A percentile compares a stretch with the other conserved stretches of the same genome.
Evolutionary conservation across 2,113 vertebrate species (phyloP).

Genomic region (Colossoma macropomum): DNA sequence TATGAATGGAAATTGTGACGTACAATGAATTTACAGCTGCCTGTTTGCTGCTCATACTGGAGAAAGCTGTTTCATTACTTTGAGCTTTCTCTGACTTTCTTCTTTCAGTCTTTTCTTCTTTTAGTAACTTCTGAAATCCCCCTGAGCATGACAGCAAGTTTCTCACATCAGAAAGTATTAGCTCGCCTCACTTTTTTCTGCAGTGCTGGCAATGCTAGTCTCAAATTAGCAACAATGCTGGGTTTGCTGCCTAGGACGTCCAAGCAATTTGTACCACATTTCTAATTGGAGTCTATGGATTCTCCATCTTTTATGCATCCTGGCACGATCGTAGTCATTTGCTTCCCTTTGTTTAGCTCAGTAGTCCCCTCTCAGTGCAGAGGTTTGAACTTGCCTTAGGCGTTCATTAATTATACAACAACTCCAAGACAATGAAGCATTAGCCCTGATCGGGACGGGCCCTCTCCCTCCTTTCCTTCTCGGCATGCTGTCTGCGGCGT

Average conservation of each 20-base stretch:
- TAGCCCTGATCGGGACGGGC: constrained; percentile 27
- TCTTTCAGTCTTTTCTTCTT: too few relatives aligned
- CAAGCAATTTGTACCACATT: not conserved
- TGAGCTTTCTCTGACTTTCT: too few relatives aligned
- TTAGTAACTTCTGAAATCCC: too few relatives aligned
- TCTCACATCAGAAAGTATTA: too few relatives aligned
- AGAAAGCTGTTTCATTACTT: not conserved
- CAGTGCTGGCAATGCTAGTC: too few relatives aligned
- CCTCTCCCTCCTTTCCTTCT: not conserved
- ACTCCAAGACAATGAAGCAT: constrained; percentile 52
- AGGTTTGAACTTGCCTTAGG: constrained; percentile 50
- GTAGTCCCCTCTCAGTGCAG: constrained; percentile 4
- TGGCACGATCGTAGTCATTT: constrained; percentile 12
- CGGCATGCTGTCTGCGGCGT: not conserved
- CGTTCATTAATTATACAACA: constrained; percentile 50
- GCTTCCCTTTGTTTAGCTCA: not conserved
- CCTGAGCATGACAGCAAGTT: too few relatives aligned
- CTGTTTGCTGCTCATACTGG: not conserved
- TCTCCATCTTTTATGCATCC: constrained; percentile 2
- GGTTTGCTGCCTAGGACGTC: not conserved
- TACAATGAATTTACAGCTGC: not conserved
- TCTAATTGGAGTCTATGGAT: not conserved
- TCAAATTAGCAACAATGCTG: too few relatives aligned
- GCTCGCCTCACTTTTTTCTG: too few relatives aligned
- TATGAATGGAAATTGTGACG: constrained; percentile 15